These are phyloP conservation scores for Psittacula cyanocephala DNA, from an alignment of 2,113 vertebrate genomes.

Conservation along the genomic window DNA sequence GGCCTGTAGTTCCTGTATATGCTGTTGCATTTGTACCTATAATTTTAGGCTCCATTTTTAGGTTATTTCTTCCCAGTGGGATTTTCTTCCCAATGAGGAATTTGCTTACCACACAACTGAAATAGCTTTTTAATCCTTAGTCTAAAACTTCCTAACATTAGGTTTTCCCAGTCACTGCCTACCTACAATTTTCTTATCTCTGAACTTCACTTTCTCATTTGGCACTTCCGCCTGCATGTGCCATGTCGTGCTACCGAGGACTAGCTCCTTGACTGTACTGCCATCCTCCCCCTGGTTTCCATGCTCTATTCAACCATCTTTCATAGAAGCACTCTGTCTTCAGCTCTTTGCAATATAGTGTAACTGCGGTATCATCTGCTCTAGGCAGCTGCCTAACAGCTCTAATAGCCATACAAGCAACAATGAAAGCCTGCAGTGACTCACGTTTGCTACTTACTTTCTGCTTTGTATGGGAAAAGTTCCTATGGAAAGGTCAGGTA, in stretches of 20 bases:
- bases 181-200: not conserved
- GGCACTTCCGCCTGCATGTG: not conserved
- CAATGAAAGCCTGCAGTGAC: accelerated
- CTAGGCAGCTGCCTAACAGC: not conserved
- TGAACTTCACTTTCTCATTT: not conserved
- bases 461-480: not conserved
- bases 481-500: not conserved
- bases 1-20: not conserved
- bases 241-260: not conserved
- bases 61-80: not conserved
- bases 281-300: not conserved
- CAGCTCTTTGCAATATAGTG: not conserved
- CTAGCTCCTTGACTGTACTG: not conserved
- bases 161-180: not conserved
- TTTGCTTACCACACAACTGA: not conserved
- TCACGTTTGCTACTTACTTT: not conserved
- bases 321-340: not conserved
- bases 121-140: not conserved
- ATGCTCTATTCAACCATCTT: not conserved
- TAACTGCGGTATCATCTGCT: not conserved
- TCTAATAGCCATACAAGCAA: not conserved
- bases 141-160: not conserved
- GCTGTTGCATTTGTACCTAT: not conserved
- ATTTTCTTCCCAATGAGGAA: not conserved
- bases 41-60: not conserved